These are phyloP conservation scores for Julus scandinavius DNA, from an alignment of 2,888 invertebrate species.

Conservation along the genomic window DNA sequence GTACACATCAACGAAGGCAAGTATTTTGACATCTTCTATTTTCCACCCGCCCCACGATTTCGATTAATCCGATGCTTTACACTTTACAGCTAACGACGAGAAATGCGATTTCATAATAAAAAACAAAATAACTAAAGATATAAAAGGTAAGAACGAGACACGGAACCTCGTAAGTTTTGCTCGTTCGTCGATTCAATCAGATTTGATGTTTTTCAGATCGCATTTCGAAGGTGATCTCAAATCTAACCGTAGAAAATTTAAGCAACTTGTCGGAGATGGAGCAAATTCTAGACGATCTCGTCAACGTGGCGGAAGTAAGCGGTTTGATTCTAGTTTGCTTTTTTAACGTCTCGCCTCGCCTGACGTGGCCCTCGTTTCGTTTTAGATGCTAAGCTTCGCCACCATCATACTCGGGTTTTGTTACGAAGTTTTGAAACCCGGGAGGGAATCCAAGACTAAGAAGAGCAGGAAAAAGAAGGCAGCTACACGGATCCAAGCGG, in stretches of 20 bases:
- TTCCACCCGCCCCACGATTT: neutral
- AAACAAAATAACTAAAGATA: neutral
- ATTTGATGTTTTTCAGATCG: neutral
- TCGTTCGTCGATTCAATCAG: neutral
- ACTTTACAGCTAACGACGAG: slow-evolving; percentile 36
- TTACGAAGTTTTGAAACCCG: slow-evolving; percentile 64
- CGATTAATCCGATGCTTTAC: neutral
- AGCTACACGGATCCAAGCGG: neutral
- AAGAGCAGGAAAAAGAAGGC: slow-evolving; percentile 69
- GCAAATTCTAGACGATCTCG: slow-evolving; percentile 70
- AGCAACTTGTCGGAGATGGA: slow-evolving; percentile 59
- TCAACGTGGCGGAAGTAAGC: slow-evolving; percentile 74
- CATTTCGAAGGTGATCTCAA: slow-evolving; percentile 31
- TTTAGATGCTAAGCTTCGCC: slow-evolving; percentile 72
- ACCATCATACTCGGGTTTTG: slow-evolving; percentile 70
- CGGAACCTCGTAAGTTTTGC: neutral
- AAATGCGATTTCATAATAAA: slow-evolving; percentile 49
- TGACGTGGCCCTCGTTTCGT: slow-evolving; percentile 59
- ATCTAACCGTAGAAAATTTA: slow-evolving; percentile 16
- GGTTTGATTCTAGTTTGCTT: slow-evolving; percentile 34
- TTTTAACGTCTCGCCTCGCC: slow-evolving; percentile 61
- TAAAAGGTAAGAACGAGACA: slow-evolving; percentile 47
- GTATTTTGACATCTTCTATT: neutral
- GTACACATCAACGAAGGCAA: neutral
- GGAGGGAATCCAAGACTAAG: slow-evolving; percentile 67